Conservation (phyloP, 2,888 invertebrate genomes). For the Scaptomyza caliginosa region DNA sequence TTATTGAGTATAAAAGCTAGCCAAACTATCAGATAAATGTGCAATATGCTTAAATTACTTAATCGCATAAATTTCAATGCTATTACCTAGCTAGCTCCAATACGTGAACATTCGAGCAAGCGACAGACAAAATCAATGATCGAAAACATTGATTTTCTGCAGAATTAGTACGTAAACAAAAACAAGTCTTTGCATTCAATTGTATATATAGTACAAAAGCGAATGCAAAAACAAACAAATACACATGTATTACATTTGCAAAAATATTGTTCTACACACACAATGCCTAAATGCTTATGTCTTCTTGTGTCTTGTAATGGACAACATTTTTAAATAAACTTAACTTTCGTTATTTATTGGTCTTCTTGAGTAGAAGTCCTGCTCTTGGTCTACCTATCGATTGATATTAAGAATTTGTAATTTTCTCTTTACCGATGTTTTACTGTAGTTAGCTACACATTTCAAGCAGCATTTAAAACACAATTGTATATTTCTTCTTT, state of each 20-base stretch:
- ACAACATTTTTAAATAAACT: too few species aligned
- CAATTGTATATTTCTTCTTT: slow-evolving; percentile 58
- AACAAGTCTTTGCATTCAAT: not conserved
- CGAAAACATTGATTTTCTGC: slow-evolving; percentile 21
- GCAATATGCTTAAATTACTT: slow-evolving; percentile 29
- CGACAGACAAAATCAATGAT: slow-evolving; percentile 22
- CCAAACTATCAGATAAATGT: slow-evolving; percentile 33
- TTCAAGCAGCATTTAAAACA: slow-evolving; percentile 30
- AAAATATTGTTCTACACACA: not conserved
- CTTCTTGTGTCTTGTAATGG: not conserved
- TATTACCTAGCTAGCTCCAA: slow-evolving; percentile 27
- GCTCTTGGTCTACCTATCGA: too few species aligned
- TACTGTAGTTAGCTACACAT: slow-evolving; percentile 49
- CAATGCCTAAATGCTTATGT: not conserved
- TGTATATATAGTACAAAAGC: too few species aligned
- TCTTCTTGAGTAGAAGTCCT: too few species aligned
- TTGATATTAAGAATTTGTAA: too few species aligned
- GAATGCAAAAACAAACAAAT: not conserved
- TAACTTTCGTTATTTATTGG: too few species aligned
- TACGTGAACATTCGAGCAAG: slow-evolving; percentile 17
- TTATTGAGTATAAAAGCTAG: slow-evolving; percentile 41
- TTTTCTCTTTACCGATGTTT: slow-evolving; percentile 25
- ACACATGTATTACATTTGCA: not conserved
- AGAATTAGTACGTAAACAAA: not conserved
- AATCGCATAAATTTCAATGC: slow-evolving; percentile 54